A percentile compares a stretch with the other conserved stretches of the same genome.
phyloP scores from a whole-genome alignment of 2,113 vertebrate genomes.

The Tetraodon nigroviridis region DNA sequence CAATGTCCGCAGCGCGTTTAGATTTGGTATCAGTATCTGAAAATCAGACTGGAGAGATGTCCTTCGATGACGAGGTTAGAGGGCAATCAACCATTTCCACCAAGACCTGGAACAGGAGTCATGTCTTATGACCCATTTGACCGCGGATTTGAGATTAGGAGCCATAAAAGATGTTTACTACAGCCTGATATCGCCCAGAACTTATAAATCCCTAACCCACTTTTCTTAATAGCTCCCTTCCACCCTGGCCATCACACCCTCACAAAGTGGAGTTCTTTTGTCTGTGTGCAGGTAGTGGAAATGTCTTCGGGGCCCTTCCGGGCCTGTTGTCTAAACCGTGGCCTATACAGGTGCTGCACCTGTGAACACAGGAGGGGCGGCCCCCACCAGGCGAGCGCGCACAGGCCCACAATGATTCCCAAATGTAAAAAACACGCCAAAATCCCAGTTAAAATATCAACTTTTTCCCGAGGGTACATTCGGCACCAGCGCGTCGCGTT shows the following conservation, averaged over 20 bases:
- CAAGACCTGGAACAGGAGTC: background rate
- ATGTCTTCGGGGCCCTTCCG: too few relatives aligned
- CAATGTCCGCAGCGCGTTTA: background rate
- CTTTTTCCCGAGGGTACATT: background rate
- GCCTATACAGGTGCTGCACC: constrained; percentile 26
- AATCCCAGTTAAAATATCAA: background rate
- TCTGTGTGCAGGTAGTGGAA: too few relatives aligned
- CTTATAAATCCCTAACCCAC: too few relatives aligned
- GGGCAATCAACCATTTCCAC: too few relatives aligned
- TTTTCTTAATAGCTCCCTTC: too few relatives aligned
- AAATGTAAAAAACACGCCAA: background rate
- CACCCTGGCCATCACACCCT: too few relatives aligned
- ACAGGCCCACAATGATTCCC: constrained; percentile 41
- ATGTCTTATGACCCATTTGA: constrained; percentile 14
- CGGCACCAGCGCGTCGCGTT: too few relatives aligned
- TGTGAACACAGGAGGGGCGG: constrained; percentile 12
- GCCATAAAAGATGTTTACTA: background rate
- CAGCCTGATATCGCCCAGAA: too few relatives aligned
- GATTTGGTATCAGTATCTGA: background rate
- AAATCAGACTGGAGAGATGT: too few relatives aligned
- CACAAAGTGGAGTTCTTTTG: too few relatives aligned
- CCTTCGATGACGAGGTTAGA: too few relatives aligned
- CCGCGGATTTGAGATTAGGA: constrained; percentile 1
- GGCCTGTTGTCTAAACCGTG: constrained; percentile 39
- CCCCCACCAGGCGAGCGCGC: background rate